phyloP scores from a whole-genome alignment of 2,888 invertebrate species.

The Caenorhabditis panamensis region DNA sequence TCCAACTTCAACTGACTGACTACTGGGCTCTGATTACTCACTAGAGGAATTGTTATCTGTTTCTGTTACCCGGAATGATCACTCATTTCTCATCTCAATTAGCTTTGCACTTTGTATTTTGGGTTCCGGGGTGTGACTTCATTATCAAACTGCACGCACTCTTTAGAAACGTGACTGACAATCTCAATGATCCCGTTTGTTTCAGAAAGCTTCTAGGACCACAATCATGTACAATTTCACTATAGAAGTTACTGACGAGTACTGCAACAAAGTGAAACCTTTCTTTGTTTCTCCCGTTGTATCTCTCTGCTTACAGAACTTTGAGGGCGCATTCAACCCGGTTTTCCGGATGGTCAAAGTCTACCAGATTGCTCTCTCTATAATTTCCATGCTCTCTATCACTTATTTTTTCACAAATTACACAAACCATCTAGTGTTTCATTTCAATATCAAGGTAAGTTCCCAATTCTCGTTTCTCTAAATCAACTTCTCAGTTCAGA shows the following conservation, averaged over 20 bases:
- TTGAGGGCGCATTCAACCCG: conserved; percentile 32
- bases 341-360: conserved; percentile 31
- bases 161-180: background rate
- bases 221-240: conserved; percentile 27
- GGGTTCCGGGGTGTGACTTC: background rate
- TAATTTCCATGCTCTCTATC: conserved; percentile 40
- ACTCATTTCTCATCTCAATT: conserved; percentile 1
- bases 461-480: background rate
- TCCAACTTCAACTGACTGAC: background rate
- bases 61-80: background rate
- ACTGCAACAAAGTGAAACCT: conserved; percentile 37
- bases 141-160: conserved; percentile 10
- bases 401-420: conserved; percentile 34
- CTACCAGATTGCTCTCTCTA: conserved; percentile 28
- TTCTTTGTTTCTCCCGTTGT: background rate
- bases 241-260: conserved; percentile 26
- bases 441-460: conserved; percentile 50
- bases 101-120: background rate
- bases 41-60: background rate
- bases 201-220: conserved; percentile 20
- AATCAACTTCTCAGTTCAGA: conserved; percentile 27
- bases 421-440: conserved; percentile 33
- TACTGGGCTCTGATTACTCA: background rate
- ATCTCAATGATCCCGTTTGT: conserved; percentile 16
- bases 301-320: conserved; percentile 20